A percentile compares a stretch with the other conserved stretches of the same genome.
These are phyloP conservation scores for Cyphomyrus discorhynchus DNA, from an alignment of 2,113 vertebrate genomes.

Conservation along the genomic window DNA sequence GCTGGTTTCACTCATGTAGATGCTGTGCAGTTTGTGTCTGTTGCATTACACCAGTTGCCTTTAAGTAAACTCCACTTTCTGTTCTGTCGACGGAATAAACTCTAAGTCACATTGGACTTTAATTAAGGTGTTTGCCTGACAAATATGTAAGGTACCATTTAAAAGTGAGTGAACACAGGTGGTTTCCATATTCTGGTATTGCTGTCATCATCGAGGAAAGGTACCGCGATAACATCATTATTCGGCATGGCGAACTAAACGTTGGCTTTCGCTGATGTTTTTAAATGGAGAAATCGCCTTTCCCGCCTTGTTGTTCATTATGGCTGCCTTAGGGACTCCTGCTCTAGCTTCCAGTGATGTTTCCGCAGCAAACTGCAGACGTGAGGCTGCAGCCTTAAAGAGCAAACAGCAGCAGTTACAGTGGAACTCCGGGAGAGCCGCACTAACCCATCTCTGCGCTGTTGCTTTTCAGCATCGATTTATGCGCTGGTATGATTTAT, in stretches of 20 bases:
- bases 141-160: neutral
- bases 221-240: neutral
- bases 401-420: neutral
- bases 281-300: neutral
- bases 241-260: too few relatives aligned
- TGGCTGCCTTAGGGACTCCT: neutral
- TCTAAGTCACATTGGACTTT: neutral
- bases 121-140: neutral
- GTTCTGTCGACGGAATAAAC: neutral
- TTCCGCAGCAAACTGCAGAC: neutral
- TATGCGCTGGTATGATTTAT: constrained; percentile 4
- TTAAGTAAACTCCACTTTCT: neutral
- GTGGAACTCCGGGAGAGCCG: neutral
- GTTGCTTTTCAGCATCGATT: neutral
- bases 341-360: neutral
- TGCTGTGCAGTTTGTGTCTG: neutral
- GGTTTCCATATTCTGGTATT: neutral
- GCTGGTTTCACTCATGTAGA: neutral
- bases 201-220: neutral
- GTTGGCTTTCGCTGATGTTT: neutral
- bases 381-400: neutral
- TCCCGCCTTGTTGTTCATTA: neutral
- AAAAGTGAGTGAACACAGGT: neutral
- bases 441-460: neutral
- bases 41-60: neutral